These are phyloP conservation scores for Macrocentrus cingulum DNA, from an alignment of 1,140 invertebrate genomes.

Conservation along the genomic window DNA sequence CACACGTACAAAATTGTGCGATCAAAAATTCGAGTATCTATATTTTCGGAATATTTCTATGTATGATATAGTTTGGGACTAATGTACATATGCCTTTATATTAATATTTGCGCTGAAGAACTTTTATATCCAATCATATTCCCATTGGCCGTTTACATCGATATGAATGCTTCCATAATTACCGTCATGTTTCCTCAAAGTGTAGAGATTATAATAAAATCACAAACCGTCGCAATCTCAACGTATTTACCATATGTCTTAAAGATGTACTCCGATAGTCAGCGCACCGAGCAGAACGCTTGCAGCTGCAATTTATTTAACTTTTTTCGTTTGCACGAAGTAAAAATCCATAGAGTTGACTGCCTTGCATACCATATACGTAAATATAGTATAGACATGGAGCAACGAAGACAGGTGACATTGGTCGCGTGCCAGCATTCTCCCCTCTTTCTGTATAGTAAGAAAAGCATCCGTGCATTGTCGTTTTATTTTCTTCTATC, in stretches of 20 bases:
- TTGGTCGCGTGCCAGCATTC: slow-evolving; percentile 57
- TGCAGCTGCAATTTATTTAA: slow-evolving; percentile 55
- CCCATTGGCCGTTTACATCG: too few species aligned
- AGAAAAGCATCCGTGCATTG: slow-evolving; percentile 56
- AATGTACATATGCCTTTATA: too few species aligned
- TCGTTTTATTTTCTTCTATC: slow-evolving; percentile 46
- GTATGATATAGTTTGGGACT: too few species aligned
- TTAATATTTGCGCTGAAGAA: too few species aligned
- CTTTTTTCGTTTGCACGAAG: slow-evolving; percentile 25
- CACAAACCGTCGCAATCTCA: slow-evolving; percentile 43
- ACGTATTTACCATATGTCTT: slow-evolving; percentile 48
- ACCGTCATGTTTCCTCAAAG: too few species aligned
- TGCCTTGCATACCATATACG: slow-evolving; percentile 17
- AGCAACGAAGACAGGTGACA: slow-evolving; percentile 49
- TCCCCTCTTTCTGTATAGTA: slow-evolving; percentile 38
- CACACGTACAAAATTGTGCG: too few species aligned
- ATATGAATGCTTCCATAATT: too few species aligned
- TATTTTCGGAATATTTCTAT: too few species aligned
- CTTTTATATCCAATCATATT: too few species aligned
- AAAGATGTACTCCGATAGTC: slow-evolving; percentile 46
- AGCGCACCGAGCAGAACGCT: slow-evolving; percentile 38
- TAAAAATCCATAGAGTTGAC: slow-evolving; percentile 40
- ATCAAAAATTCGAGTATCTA: too few species aligned
- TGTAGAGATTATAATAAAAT: background rate
- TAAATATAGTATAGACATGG: slow-evolving; percentile 1